Evolutionary conservation across 2,797 vertebrate species (phyloP).

Genomic region (Sebastes wilsoni): DNA sequence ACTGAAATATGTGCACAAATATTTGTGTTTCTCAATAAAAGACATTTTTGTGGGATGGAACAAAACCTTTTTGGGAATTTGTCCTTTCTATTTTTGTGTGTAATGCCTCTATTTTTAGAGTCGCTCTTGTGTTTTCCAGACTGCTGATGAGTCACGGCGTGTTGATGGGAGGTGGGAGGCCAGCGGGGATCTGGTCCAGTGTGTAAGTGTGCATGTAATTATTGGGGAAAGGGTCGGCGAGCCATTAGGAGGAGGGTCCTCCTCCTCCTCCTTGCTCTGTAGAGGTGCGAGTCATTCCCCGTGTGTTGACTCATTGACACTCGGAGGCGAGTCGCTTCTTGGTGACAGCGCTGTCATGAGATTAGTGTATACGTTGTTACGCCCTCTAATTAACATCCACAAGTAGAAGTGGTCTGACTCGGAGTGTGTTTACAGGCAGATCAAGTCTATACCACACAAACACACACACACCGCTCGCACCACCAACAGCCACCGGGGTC

Average conservation of each 20-base stretch:
- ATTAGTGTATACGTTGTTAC: constrained; percentile 22
- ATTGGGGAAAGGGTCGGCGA: constrained; percentile 23
- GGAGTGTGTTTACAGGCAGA: constrained; percentile 18
- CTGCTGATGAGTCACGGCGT: constrained; percentile 59
- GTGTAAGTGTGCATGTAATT: neutral
- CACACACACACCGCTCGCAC: neutral
- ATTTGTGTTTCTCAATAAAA: constrained; percentile 33
- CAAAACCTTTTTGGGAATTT: constrained; percentile 39
- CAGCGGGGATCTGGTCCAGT: neutral
- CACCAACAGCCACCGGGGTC: neutral
- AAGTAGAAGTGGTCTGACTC: constrained; percentile 19
- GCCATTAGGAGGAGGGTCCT: constrained; percentile 13
- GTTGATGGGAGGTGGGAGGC: constrained; percentile 25
- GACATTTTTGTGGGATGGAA: constrained; percentile 57
- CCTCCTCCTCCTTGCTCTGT: neutral
- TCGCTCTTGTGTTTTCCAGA: constrained; percentile 34
- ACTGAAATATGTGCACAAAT: constrained; percentile 19
- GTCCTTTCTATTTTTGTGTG: constrained; percentile 67
- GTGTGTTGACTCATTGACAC: constrained; percentile 31
- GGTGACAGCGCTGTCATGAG: constrained; percentile 40
- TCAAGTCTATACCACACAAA: constrained; percentile 17
- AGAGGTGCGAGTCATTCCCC: constrained; percentile 27
- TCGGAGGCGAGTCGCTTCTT: constrained; percentile 15
- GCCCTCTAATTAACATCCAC: constrained; percentile 46
- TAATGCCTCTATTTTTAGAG: constrained; percentile 72